Evolutionary conservation across 1,140 invertebrate genomes (phyloP), one percentile per base, ranked within the genome.

Genomic region (Sycophaga agraensis): DNA sequence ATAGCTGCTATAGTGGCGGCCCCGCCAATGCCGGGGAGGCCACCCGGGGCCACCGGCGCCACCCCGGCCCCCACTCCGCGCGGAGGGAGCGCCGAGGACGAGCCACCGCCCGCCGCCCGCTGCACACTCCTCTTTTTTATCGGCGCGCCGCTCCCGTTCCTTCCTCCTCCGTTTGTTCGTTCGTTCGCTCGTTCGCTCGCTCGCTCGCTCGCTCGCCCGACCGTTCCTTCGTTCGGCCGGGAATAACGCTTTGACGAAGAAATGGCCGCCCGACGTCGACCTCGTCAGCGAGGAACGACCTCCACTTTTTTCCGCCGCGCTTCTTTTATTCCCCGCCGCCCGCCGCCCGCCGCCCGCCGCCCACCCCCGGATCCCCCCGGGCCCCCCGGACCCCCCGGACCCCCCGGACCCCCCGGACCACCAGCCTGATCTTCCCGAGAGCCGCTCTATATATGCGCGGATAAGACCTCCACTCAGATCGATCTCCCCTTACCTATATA

Each of bases 201-300:
- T n/a, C n/a, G n/a, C n/a, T n/a, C n/a, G n/a, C n/a, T n/a, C n/a
- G n/a, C n/a, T n/a, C n/a, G n/a, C n/a, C n/a, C n/a, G n/a, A n/a
- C n/a, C n/a, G n/a, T n/a, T n/a, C n/a, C 70, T 71, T 74, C 70
- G 71, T 77, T 78, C 74, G 72, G 71, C 62, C 68, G 72, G 72
- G 73, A 73, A 76, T 73, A 75, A 79, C 73, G 72, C 70, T 73
- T 78, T 73, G 74, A 79, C 77, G 76, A 79, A 80, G 77, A 78
- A 79, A 80, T 79, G 78, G 77, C 78, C 71, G 72, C 49, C 65
- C 69, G 65, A 70, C 67, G 60, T 69, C 69, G 67, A 71, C 69
- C 67, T 67, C 69, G 68, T 70, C 70, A 70, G 69, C 62, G 66
- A 68, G 66, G 43, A 67, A 69, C 70, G 70, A 72, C 69, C 68